phyloP scores from a whole-genome alignment of 2,888 invertebrate species.

The Fragum fragum region DNA sequence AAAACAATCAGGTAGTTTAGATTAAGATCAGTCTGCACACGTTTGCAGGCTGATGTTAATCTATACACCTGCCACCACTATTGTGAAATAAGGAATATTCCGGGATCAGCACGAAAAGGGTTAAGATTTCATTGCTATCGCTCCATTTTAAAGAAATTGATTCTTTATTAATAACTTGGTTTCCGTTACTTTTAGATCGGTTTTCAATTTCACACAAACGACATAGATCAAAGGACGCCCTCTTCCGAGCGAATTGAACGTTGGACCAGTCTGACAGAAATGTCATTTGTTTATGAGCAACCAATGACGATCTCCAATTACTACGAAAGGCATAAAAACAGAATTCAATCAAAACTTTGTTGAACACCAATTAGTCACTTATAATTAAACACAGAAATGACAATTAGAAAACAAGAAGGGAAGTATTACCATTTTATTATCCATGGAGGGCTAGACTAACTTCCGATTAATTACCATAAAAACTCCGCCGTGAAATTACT shows the following conservation, averaged over 20 bases:
- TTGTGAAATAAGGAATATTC: too few species aligned
- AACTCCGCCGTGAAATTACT: conserved; percentile 61
- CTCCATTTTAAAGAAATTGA: background rate
- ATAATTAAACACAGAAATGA: conserved; percentile 56
- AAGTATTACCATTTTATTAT: conserved; percentile 56
- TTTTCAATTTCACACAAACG: conserved; percentile 16
- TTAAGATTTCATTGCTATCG: background rate
- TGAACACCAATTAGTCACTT: conserved; percentile 56
- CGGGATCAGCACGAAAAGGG: too few species aligned
- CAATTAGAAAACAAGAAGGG: conserved; percentile 58
- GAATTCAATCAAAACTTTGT: conserved; percentile 51
- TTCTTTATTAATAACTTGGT: conserved; percentile 2
- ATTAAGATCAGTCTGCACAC: too few species aligned
- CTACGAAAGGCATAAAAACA: conserved; percentile 44
- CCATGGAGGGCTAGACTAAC: conserved; percentile 52
- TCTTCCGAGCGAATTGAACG: conserved; percentile 7
- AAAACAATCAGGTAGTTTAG: too few species aligned
- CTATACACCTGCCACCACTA: too few species aligned
- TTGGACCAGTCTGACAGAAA: conserved; percentile 30
- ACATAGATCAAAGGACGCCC: conserved; percentile 27
- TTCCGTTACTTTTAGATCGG: conserved; percentile 1
- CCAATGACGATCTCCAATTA: conserved; percentile 35
- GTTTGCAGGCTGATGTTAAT: too few species aligned
- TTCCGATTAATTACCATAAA: conserved; percentile 66
- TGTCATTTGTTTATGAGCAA: conserved; percentile 27